Conservation (phyloP, 2,797 vertebrate genomes). For the Rhabdomys pumilio region DNA sequence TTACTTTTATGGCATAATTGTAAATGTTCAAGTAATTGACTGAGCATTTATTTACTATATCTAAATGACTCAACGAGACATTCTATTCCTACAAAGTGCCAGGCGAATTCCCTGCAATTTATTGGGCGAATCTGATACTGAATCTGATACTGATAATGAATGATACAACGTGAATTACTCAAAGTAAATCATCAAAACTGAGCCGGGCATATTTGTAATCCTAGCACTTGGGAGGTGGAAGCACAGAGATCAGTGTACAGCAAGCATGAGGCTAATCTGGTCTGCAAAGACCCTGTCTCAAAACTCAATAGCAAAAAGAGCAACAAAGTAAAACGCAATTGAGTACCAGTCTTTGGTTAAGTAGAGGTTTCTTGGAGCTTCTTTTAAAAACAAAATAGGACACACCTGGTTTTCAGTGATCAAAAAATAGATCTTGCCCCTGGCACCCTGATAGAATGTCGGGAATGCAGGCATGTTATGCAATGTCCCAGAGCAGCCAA, state of each 20-base stretch:
- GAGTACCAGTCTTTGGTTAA: slow-evolving; percentile 49
- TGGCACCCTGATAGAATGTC: slow-evolving; percentile 26
- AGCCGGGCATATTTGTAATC: background rate
- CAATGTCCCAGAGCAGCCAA: slow-evolving; percentile 40
- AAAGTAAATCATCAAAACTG: slow-evolving; percentile 47
- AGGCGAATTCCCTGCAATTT: slow-evolving; percentile 13
- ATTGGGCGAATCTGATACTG: slow-evolving; percentile 12
- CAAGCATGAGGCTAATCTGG: background rate
- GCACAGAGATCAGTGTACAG: background rate
- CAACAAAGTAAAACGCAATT: background rate
- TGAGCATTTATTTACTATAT: slow-evolving; percentile 2
- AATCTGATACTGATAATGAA: background rate
- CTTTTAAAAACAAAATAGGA: slow-evolving; percentile 57
- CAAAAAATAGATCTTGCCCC: slow-evolving; percentile 74
- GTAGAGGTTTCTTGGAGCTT: slow-evolving; percentile 52
- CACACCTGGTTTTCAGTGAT: slow-evolving; percentile 43
- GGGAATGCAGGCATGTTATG: slow-evolving; percentile 3
- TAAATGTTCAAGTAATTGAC: slow-evolving; percentile 40
- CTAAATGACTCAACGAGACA: background rate
- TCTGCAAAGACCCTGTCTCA: background rate
- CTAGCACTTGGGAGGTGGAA: background rate
- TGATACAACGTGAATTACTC: background rate
- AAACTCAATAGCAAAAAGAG: background rate
- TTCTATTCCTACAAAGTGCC: background rate
- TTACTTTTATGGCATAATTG: background rate